phyloP scores from a whole-genome alignment of 2,113 vertebrate genomes.

The Pseudorhombus dupliciocellatus region DNA sequence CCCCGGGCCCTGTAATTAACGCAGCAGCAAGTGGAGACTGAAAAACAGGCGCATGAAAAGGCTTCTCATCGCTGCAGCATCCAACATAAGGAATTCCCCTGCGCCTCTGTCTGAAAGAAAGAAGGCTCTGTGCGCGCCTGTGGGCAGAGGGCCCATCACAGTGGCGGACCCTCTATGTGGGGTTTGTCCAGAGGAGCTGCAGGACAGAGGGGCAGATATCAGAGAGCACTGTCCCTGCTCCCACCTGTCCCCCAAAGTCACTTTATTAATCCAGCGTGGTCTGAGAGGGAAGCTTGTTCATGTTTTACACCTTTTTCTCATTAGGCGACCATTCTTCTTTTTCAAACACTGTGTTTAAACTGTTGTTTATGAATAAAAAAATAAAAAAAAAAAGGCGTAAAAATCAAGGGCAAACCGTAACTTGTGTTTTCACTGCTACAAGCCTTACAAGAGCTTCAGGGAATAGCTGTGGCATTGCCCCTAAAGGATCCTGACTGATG shows the following conservation, averaged over 20 bases:
- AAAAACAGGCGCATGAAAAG: slow-evolving; percentile 69
- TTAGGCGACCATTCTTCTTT: not conserved
- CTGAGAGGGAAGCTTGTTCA: not conserved
- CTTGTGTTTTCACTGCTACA: slow-evolving; percentile 10
- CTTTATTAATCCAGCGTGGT: not conserved
- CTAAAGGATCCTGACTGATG: slow-evolving; percentile 36
- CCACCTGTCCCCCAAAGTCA: slow-evolving; percentile 27
- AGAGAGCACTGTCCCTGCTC: slow-evolving; percentile 7
- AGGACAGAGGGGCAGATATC: slow-evolving; percentile 10
- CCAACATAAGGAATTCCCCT: slow-evolving; percentile 58
- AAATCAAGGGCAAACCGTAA: not conserved
- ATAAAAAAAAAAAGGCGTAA: slow-evolving; percentile 2
- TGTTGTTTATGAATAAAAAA: not conserved
- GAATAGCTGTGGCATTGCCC: slow-evolving; percentile 13
- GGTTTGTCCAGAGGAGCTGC: slow-evolving; percentile 47
- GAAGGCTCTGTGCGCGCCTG: slow-evolving; percentile 58
- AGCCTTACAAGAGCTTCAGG: slow-evolving; percentile 4
- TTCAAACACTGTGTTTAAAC: not conserved
- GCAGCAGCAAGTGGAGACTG: slow-evolving; percentile 54
- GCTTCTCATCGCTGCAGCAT: slow-evolving; percentile 68
- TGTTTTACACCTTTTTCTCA: not conserved
- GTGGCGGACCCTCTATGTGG: slow-evolving; percentile 54
- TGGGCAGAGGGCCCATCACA: slow-evolving; percentile 35
- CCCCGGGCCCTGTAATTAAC: slow-evolving; percentile 77
- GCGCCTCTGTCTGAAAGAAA: slow-evolving; percentile 51